Conservation (phyloP, 1,140 invertebrate species). For the Apis florea region DNA sequence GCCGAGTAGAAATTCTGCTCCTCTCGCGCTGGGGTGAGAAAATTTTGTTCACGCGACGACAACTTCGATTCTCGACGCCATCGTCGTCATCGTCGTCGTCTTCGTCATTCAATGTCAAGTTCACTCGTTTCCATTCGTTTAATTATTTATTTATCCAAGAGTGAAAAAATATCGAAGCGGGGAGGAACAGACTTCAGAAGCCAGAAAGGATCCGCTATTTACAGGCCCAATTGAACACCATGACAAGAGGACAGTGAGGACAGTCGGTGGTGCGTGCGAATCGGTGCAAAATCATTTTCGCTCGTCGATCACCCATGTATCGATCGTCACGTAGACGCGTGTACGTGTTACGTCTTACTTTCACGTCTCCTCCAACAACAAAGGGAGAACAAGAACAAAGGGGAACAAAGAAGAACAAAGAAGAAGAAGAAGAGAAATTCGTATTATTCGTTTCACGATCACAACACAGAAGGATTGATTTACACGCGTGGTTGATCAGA, state of each 20-base stretch:
- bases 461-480: slow-evolving; percentile 16
- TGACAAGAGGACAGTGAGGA: slow-evolving; percentile 66
- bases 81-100: no score
- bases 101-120: no score
- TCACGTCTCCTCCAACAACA: slow-evolving; percentile 52
- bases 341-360: slow-evolving; percentile 54
- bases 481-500: slow-evolving; percentile 25
- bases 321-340: slow-evolving; percentile 52
- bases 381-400: neutral
- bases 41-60: no score
- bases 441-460: slow-evolving; percentile 19
- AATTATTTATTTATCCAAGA: no score
- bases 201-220: slow-evolving; percentile 59
- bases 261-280: slow-evolving; percentile 68
- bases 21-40: no score
- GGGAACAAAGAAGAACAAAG: neutral
- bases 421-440: neutral
- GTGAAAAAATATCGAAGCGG: neutral
- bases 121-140: no score
- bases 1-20: slow-evolving; percentile 54
- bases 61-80: no score
- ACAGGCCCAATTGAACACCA: slow-evolving; percentile 68
- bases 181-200: slow-evolving; percentile 55
- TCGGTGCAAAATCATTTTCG: slow-evolving; percentile 78
- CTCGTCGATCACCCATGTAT: slow-evolving; percentile 30